A percentile compares a stretch with the other conserved stretches of the same genome.
Conservation (phyloP, 2,113 vertebrate genomes). For the Geothlypis trichas region DNA sequence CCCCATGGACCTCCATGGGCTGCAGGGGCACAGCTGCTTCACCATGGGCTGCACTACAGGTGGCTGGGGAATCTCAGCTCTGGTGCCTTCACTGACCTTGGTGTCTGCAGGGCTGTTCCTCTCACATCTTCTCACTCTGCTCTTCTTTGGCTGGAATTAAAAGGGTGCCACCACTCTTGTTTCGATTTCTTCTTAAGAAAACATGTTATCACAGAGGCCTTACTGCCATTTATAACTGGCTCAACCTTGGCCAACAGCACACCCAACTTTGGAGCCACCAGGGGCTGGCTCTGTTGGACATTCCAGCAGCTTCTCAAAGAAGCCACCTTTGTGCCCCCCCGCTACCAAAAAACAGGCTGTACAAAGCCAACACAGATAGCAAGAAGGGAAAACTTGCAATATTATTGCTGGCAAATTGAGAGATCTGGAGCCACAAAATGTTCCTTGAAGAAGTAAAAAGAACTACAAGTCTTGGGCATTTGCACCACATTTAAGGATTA, state of each 20-base stretch:
- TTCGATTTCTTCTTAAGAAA: not conserved
- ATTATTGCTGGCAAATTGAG: not conserved
- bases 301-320: not conserved
- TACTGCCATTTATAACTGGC: not conserved
- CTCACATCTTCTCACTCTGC: not conserved
- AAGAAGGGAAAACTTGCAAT: not conserved
- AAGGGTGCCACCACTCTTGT: not conserved
- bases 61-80: not conserved
- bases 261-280: not conserved
- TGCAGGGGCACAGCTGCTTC: not conserved
- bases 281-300: not conserved
- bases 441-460: not conserved
- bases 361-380: not conserved
- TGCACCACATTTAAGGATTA: not conserved
- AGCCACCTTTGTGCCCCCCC: no score
- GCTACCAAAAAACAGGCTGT: not conserved
- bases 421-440: not conserved
- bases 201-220: not conserved
- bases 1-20: no score
- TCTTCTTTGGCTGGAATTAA: not conserved
- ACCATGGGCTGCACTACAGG: not conserved
- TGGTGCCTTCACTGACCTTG: rapidly evolving
- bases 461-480: rapidly evolving
- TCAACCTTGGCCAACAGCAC: not conserved
- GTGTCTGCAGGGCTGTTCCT: not conserved